phyloP scores from a whole-genome alignment of 2,888 invertebrate genomes.

The Cerastoderma edule region DNA sequence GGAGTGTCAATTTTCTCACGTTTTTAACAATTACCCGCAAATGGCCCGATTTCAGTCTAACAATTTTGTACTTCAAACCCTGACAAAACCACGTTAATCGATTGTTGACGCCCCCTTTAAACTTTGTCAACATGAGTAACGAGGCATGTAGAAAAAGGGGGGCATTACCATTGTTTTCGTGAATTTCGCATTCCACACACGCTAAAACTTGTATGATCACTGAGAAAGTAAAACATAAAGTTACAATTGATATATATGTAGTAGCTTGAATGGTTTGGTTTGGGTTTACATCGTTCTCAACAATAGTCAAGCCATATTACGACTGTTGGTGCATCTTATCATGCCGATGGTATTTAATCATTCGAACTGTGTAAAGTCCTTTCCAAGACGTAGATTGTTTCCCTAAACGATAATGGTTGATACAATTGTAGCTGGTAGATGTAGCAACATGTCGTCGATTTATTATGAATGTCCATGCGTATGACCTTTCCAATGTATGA shows the following conservation, averaged over 20 bases:
- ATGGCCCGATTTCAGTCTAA: constrained; percentile 2
- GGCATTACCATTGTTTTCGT: not conserved
- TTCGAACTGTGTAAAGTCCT: no score
- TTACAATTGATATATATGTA: not conserved
- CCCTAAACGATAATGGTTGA: no score
- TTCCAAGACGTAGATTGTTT: no score
- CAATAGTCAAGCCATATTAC: no score
- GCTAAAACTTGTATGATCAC: not conserved
- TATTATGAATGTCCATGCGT: no score
- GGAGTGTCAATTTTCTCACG: constrained; percentile 17
- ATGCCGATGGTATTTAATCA: no score
- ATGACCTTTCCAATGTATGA: no score
- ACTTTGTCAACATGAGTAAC: constrained; percentile 25
- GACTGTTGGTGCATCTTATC: no score
- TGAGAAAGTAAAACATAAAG: not conserved
- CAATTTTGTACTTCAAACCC: constrained; percentile 16
- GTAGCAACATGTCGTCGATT: no score
- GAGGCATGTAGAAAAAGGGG: not conserved
- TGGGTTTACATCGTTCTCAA: not conserved
- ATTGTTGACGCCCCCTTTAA: constrained; percentile 30
- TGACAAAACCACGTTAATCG: constrained; percentile 39
- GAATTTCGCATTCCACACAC: no score
- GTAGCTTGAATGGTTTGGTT: not conserved
- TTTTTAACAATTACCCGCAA: constrained; percentile 9
- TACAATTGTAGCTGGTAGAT: no score